These are phyloP conservation scores for Gnathonemus echidnorhynchus DNA, from an alignment of 2,113 vertebrate species.

Conservation along the genomic window DNA sequence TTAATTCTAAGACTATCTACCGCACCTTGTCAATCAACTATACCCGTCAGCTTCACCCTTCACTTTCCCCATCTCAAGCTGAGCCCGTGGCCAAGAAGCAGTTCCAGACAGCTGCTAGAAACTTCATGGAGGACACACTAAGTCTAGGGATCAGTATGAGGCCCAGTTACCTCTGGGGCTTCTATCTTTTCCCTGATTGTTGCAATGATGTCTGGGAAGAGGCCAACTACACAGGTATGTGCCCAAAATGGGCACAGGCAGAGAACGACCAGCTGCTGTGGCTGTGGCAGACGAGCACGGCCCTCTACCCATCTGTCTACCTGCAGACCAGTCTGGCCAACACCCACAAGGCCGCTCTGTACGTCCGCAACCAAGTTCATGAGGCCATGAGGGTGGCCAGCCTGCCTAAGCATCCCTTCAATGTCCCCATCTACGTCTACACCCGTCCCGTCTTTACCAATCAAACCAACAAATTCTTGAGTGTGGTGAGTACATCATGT, in stretches of 20 bases:
- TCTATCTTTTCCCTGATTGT: neutral
- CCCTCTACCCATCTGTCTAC: slow-evolving; percentile 73
- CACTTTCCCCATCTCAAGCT: slow-evolving; percentile 2
- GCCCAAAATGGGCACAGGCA: slow-evolving; percentile 48
- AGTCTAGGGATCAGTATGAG: neutral
- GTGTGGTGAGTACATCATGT: too few relatives aligned
- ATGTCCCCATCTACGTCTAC: too few relatives aligned
- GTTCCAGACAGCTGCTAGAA: neutral
- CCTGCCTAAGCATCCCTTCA: too few relatives aligned
- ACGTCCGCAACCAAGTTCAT: slow-evolving; percentile 52
- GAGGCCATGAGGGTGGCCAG: too few relatives aligned
- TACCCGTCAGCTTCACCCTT: slow-evolving; percentile 19
- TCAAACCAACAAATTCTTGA: too few relatives aligned
- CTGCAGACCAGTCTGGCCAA: slow-evolving; percentile 49
- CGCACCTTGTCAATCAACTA: slow-evolving; percentile 36
- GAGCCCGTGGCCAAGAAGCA: slow-evolving; percentile 50
- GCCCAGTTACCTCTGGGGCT: neutral
- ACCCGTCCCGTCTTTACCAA: too few relatives aligned
- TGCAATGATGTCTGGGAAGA: neutral
- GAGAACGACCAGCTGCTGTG: slow-evolving; percentile 70
- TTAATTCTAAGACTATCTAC: slow-evolving; percentile 60
- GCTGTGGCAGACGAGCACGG: slow-evolving; percentile 74
- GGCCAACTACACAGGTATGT: neutral
- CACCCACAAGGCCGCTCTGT: slow-evolving; percentile 48
- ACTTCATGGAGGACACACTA: neutral